Conservation (phyloP, 2,113 vertebrate genomes). For the Cyanoramphus novaezelandiae region DNA sequence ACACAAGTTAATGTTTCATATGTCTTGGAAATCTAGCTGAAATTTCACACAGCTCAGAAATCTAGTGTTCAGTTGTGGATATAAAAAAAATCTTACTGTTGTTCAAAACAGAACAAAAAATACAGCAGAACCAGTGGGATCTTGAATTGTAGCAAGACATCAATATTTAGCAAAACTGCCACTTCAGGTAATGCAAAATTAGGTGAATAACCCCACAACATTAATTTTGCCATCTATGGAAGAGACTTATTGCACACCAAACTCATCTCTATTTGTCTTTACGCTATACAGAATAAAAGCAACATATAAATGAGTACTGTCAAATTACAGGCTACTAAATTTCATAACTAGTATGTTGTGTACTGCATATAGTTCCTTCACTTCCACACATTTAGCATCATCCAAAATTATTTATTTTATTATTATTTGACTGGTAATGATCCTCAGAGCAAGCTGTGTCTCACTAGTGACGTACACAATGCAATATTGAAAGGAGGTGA, state of each 20-base stretch:
- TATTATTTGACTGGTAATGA: not conserved
- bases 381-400: not conserved
- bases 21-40: not conserved
- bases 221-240: slow-evolving; percentile 2
- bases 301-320: slow-evolving; percentile 9
- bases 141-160: not conserved
- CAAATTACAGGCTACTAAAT: slow-evolving; percentile 43
- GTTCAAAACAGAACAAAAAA: not conserved
- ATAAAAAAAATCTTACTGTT: not conserved
- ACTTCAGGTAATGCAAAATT: slow-evolving; percentile 28
- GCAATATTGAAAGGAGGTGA: not conserved
- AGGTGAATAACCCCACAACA: slow-evolving; percentile 14
- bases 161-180: slow-evolving; percentile 9
- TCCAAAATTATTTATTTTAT: not conserved
- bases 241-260: slow-evolving; percentile 7
- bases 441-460: not conserved
- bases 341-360: slow-evolving; percentile 1
- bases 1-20: not conserved
- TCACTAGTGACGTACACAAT: not conserved
- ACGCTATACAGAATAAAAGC: slow-evolving; percentile 23
- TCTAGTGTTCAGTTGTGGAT: not conserved
- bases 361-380: not conserved
- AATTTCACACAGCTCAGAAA: not conserved
- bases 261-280: slow-evolving; percentile 28
- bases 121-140: not conserved